Evolutionary conservation across 2,797 vertebrate genomes (phyloP), one percentile per base, ranked within the genome.

Genomic region (Sebastes ruberrimus): DNA sequence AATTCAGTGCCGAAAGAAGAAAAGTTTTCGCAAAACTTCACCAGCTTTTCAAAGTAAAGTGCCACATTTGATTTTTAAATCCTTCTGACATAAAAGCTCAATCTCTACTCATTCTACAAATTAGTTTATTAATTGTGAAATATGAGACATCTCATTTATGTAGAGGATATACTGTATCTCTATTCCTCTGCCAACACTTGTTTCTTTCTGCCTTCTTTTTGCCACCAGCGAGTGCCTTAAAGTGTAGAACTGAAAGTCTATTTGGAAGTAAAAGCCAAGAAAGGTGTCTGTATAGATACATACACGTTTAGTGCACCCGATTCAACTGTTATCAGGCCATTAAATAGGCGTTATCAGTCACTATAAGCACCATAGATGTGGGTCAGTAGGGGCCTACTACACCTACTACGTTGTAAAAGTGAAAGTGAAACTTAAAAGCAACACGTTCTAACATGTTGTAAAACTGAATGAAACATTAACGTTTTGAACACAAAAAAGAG

Each of bases 221-320:
- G 69, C 71, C 80, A 87, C 93, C 94, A 81, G 66, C 33, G 82
- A 94, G 94, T 94, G 94, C 94, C 94, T 95, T 95, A 93, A 86
- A 82, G 71, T 81, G 71, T 61, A 49, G 65, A 89, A 52, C 25
- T 73, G 75, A 55, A 80, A 83, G 80, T 55, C 53, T 76, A 74
- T 67, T 49, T 71, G 62, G 35, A 70, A 57, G 70, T 23, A 60
- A 86, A 80, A 78, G 38, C 78, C 63, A 60, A 64, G 32, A 68
- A 52, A 75, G 6, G 57, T 64, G 27, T 80, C 28, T n/a, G 1
- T 42, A 23, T 23, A 68, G 72, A 42, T 11, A 56, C 13, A 57
- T 16, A 71, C 4, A 56, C 1, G 23, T 70, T 63, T 35, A 8
- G 49, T 52, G 22, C 11, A 9, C 38, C 38, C 38, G 6, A 42